Percentiles rank a stretch among this genome's conserved stretches.
Conservation (phyloP, 1,140 invertebrate genomes). For the Drosophila bocki region DNA sequence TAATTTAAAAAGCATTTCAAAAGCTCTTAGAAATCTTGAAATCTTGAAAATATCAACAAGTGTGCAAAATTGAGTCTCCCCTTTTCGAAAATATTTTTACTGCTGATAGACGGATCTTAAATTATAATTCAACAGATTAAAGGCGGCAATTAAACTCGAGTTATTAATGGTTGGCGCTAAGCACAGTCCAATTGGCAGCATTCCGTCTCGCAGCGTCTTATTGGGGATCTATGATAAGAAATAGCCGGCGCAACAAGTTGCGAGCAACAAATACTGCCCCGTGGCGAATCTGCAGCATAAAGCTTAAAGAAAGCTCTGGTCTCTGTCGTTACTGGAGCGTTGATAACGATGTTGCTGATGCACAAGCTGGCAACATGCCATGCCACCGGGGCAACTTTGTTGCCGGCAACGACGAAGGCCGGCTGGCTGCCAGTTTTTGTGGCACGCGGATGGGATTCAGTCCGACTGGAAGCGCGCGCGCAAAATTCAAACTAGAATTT, state of each 20-base stretch:
- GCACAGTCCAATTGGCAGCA: conserved; percentile 3
- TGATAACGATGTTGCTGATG: conserved; percentile 41
- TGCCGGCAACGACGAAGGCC: conserved; percentile 43
- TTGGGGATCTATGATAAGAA: neutral
- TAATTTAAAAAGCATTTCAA: neutral
- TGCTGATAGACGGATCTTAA: conserved; percentile 13
- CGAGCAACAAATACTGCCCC: conserved; percentile 34
- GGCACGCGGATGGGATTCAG: conserved; percentile 45
- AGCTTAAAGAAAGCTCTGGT: conserved; percentile 29
- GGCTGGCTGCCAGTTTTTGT: conserved; percentile 43
- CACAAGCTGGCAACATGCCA: conserved; percentile 24
- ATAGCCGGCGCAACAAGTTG: conserved; percentile 41
- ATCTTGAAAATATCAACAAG: conserved; percentile 35
- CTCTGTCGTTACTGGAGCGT: neutral
- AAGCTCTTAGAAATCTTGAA: neutral
- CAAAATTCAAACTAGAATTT: conserved; percentile 7
- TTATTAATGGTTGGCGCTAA: conserved; percentile 47
- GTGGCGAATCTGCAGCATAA: conserved; percentile 13
- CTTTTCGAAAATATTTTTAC: neutral
- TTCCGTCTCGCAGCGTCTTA: neutral
- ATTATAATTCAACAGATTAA: conserved; percentile 27
- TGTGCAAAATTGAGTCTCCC: conserved; percentile 6
- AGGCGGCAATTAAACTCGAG: conserved; percentile 19
- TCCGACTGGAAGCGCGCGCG: conserved; percentile 2
- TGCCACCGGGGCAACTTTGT: conserved; percentile 57